Conservation (phyloP, 2,888 invertebrate species). For the Xestobium rufovillosum region DNA sequence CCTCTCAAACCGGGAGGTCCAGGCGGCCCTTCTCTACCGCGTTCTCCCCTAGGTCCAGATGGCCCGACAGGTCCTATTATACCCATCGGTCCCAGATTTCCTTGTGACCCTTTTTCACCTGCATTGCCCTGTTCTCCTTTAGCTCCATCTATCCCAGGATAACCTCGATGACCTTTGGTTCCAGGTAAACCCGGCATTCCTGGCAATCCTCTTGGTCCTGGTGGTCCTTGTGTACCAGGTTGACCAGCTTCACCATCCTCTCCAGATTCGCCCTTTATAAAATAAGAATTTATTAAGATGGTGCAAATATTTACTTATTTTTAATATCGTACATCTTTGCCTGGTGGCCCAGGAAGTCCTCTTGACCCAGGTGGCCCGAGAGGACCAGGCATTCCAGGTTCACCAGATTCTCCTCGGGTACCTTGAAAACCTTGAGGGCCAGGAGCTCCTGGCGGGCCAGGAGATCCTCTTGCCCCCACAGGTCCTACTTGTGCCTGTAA, state of each 20-base stretch:
- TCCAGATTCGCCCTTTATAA: constrained; percentile 59
- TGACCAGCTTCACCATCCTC: constrained; percentile 76
- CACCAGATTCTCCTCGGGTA: constrained; percentile 70
- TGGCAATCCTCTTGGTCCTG: constrained; percentile 64
- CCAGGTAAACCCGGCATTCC: constrained; percentile 77
- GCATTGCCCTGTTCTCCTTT: constrained; percentile 71
- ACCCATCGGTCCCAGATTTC: constrained; percentile 62
- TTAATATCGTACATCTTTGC: constrained; percentile 74
- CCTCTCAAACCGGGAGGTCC: constrained; percentile 73
- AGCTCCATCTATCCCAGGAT: constrained; percentile 68
- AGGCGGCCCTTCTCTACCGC: constrained; percentile 75
- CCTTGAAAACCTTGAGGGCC: constrained; percentile 82
- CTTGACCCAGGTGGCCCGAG: constrained; percentile 51
- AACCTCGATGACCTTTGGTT: constrained; percentile 75
- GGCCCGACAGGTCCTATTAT: constrained; percentile 66
- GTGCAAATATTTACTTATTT: too few species aligned
- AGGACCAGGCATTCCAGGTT: constrained; percentile 61
- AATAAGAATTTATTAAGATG: too few species aligned
- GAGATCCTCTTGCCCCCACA: constrained; percentile 70
- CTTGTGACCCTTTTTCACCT: constrained; percentile 70
- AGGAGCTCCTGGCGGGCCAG: constrained; percentile 54
- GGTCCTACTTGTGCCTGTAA: constrained; percentile 74
- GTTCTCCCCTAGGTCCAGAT: constrained; percentile 71
- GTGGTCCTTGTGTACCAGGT: constrained; percentile 61
- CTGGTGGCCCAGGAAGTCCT: constrained; percentile 62